These are phyloP conservation scores for Chelonus insularis DNA, from an alignment of 1,140 invertebrate genomes.

Conservation along the genomic window DNA sequence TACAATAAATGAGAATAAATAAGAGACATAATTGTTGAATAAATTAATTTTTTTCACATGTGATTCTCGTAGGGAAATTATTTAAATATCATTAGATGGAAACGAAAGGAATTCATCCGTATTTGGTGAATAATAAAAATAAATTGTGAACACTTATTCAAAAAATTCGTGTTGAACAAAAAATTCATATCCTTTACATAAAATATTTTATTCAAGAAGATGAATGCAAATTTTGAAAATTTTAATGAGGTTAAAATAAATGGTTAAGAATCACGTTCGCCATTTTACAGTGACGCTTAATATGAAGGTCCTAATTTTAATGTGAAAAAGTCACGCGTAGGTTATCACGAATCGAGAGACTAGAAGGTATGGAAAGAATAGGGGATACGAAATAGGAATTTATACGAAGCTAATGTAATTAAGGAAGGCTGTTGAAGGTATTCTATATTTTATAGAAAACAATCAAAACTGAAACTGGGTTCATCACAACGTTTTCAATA, in stretches of 20 bases:
- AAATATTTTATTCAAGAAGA: too few relatives aligned
- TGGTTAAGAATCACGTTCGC: slow-evolving; percentile 14
- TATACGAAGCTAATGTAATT: slow-evolving; percentile 1
- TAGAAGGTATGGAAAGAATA: neutral
- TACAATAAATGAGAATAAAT: too few relatives aligned
- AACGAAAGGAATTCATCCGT: too few relatives aligned
- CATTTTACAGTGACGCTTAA: slow-evolving; percentile 20
- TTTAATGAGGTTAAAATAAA: slow-evolving; percentile 4
- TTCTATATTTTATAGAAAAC: slow-evolving; percentile 12
- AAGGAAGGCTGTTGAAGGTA: neutral
- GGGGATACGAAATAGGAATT: slow-evolving; percentile 9
- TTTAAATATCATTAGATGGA: too few relatives aligned
- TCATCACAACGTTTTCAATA: slow-evolving; percentile 9
- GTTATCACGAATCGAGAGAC: slow-evolving; percentile 1
- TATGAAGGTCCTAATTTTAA: slow-evolving; percentile 24
- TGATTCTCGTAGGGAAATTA: too few relatives aligned
- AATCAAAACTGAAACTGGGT: slow-evolving; percentile 7
- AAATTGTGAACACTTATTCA: too few relatives aligned
- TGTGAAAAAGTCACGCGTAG: slow-evolving; percentile 20
- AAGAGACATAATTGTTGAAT: too few relatives aligned
- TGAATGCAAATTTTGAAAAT: neutral
- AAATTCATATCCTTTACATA: too few relatives aligned
- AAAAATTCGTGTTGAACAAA: too few relatives aligned
- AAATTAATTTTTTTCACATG: too few relatives aligned
- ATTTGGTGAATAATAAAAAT: too few relatives aligned